A percentile compares a stretch with the other conserved stretches of the same genome.
These are phyloP conservation scores for Tholera decimalis DNA, from an alignment of 2,888 invertebrate genomes.

Conservation along the genomic window DNA sequence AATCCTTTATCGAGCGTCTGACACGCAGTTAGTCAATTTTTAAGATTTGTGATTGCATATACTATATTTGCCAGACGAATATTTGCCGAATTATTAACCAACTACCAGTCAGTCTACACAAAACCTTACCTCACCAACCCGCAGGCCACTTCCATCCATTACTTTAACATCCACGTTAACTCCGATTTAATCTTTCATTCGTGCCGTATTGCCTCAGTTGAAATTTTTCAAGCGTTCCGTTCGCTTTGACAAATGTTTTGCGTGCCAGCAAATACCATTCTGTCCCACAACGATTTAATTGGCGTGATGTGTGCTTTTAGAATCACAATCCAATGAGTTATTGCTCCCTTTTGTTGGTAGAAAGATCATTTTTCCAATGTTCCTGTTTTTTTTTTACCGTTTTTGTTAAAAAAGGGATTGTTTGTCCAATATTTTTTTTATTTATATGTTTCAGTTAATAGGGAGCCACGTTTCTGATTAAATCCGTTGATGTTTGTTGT, in stretches of 20 bases:
- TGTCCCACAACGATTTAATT: constrained; percentile 75
- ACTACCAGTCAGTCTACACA: not conserved
- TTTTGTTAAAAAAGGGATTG: constrained; percentile 26
- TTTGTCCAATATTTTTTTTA: not conserved
- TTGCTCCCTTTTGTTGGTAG: constrained; percentile 32
- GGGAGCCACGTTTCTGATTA: too few species aligned
- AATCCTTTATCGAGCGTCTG: too few species aligned
- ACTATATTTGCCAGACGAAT: not conserved
- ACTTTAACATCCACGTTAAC: constrained; percentile 41
- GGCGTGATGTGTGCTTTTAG: constrained; percentile 67
- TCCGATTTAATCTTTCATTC: constrained; percentile 85
- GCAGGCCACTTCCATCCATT: constrained; percentile 67
- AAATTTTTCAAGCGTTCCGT: constrained; percentile 83
- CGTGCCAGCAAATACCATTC: constrained; percentile 62
- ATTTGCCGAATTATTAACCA: not conserved
- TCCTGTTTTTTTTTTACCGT: constrained; percentile 12
- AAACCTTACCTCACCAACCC: too few species aligned
- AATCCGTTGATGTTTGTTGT: too few species aligned
- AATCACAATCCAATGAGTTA: constrained; percentile 65
- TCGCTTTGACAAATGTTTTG: constrained; percentile 82
- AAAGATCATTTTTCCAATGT: constrained; percentile 34
- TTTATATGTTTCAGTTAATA: not conserved
- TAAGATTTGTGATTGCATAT: too few species aligned
- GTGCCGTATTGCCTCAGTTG: constrained; percentile 78
- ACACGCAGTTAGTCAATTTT: too few species aligned